Conservation (phyloP, 2,797 vertebrate genomes). For the Sarcophilus harrisii region DNA sequence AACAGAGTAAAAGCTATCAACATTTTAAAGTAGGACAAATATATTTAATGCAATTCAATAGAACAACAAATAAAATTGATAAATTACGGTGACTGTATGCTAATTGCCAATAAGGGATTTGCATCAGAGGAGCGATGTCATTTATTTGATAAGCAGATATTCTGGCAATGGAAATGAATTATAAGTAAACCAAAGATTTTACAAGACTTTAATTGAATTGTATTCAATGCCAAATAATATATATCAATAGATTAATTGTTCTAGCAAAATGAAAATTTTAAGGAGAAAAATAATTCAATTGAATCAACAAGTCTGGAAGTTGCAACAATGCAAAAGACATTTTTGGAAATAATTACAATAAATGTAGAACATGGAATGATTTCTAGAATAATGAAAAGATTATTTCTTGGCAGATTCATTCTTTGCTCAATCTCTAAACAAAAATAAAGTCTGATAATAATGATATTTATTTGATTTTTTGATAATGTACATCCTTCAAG, state of each 20-base stretch:
- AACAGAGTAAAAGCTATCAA: slow-evolving; percentile 1
- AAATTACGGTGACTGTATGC: slow-evolving; percentile 27
- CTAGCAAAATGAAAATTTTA: not conserved
- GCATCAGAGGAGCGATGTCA: not conserved
- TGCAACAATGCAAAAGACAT: not conserved
- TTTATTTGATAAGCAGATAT: not conserved
- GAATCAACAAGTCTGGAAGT: not conserved
- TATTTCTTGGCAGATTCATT: not conserved
- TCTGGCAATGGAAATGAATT: not conserved
- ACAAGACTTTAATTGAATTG: not conserved
- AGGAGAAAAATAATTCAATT: slow-evolving; percentile 15
- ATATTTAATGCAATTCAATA: slow-evolving; percentile 30
- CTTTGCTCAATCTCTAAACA: not conserved
- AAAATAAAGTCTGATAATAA: not conserved
- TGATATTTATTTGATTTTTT: not conserved
- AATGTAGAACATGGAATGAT: not conserved
- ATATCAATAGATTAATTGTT: not conserved
- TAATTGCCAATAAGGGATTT: not conserved
- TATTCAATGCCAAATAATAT: not conserved
- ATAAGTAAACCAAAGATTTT: not conserved
- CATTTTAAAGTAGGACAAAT: not conserved
- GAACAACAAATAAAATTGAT: slow-evolving; percentile 15
- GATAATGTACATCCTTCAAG: slow-evolving; percentile 30
- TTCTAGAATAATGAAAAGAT: not conserved
- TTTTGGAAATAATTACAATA: slow-evolving; percentile 31